Conservation (phyloP, 2,113 vertebrate genomes). For the Sorex fumeus region DNA sequence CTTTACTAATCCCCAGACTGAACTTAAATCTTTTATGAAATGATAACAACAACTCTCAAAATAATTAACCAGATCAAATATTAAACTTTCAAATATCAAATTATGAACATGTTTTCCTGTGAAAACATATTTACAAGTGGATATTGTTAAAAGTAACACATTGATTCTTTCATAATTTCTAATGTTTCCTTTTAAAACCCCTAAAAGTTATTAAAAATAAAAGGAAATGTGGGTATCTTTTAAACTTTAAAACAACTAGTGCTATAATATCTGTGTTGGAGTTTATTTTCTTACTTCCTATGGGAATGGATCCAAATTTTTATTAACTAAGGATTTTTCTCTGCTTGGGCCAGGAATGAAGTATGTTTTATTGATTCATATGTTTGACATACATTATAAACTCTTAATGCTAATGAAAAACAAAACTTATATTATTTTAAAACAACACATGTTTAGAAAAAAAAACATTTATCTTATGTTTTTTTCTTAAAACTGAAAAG, state of each 20-base stretch:
- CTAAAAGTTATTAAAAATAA: slow-evolving; percentile 40
- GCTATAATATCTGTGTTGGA: neutral
- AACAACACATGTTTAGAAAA: too few species aligned
- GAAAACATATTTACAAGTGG: too few species aligned
- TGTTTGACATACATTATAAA: slow-evolving; percentile 9
- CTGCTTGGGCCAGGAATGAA: neutral
- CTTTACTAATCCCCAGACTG: too few species aligned
- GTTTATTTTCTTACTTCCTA: slow-evolving; percentile 11
- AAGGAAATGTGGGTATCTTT: slow-evolving; percentile 14
- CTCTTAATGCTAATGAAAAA: neutral
- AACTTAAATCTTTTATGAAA: too few species aligned
- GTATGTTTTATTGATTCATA: neutral
- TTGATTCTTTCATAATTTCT: neutral
- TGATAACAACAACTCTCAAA: too few species aligned
- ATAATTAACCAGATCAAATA: too few species aligned
- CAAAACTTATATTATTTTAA: too few species aligned
- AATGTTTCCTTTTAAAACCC: slow-evolving; percentile 9
- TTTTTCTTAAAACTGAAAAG: neutral
- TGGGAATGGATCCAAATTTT: neutral
- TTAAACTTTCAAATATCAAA: too few species aligned
- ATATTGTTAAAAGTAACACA: too few species aligned
- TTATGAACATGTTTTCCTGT: too few species aligned
- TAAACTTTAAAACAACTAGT: slow-evolving; percentile 28
- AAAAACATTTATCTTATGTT: too few species aligned
- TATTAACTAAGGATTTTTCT: slow-evolving; percentile 4